Evolutionary conservation across 1,140 invertebrate genomes (phyloP).

Genomic region (Drosophila navojoa): DNA sequence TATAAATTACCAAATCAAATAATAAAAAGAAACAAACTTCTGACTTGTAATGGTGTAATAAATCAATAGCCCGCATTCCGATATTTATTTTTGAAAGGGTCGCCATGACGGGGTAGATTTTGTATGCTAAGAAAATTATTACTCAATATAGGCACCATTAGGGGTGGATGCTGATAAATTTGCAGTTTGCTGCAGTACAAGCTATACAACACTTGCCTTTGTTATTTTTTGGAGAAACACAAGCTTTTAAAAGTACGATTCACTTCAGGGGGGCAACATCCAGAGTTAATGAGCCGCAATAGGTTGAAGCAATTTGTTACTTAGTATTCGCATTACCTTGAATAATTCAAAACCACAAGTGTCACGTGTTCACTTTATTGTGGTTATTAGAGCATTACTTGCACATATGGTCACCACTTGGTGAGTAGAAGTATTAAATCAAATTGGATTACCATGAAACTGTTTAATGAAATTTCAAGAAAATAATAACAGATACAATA

Average conservation of each 20-base stretch:
- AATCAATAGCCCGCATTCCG: constrained; percentile 58
- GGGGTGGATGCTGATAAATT: constrained; percentile 64
- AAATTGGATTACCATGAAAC: background rate
- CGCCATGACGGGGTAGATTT: constrained; percentile 56
- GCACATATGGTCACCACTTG: constrained; percentile 57
- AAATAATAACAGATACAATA: too few relatives aligned
- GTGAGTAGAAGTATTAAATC: constrained; percentile 38
- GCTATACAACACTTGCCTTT: constrained; percentile 12
- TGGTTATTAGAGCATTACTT: constrained; percentile 65
- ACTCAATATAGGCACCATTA: constrained; percentile 53
- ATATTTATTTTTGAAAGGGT: constrained; percentile 60
- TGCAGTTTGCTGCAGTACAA: background rate
- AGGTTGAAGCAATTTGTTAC: constrained; percentile 49
- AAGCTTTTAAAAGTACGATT: constrained; percentile 31
- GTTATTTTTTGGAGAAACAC: constrained; percentile 10
- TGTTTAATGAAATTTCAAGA: background rate
- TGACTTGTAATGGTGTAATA: constrained; percentile 68
- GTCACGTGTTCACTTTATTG: constrained; percentile 73
- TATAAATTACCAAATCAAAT: constrained; percentile 27
- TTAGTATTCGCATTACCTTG: constrained; percentile 22
- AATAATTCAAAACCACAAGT: constrained; percentile 70
- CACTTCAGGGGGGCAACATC: constrained; percentile 32
- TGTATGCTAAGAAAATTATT: constrained; percentile 67
- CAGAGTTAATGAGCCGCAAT: constrained; percentile 78
- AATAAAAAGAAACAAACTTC: constrained; percentile 31